Base-by-base conservation (phyloP, 2,888 invertebrate species). In the Hemaris fuciformis region DNA sequence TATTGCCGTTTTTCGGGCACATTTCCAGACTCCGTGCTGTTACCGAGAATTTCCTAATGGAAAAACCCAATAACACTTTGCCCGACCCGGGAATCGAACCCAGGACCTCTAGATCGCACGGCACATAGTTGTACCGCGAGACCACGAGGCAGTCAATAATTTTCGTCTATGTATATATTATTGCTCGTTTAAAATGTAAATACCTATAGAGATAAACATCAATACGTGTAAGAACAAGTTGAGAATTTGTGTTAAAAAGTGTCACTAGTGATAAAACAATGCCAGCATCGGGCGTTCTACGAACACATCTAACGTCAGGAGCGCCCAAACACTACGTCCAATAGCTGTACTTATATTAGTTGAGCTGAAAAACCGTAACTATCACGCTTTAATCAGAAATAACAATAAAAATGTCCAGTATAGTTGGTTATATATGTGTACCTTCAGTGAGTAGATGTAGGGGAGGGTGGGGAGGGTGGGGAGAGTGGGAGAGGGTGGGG, bases 201-300 rank as follows among this genome's bases (percentile, higher is more conserved):
- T 53, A 53, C 53, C 53, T 53, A 53, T 53, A 53, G 27, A 53
- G 53, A 53, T 31, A 27, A 53, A 53, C 27, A 53, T 53, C n/a
- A 46, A 53, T 15, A 25, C 31, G 53, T 31, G 18, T 27, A 53
- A 53, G 18, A 25, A 53, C 31, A 31, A 31, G 53, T 53, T 18
- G 53, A 31, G 53, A 53, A 27, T 31, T 31, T 18, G 18, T 53
- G 48, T 53, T 27, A 7, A 53, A 31, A 53, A 23, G 27, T 53
- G 2, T 53, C 27, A 27, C 31, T 53, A 27, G 18, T 31, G 53
- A 31, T 18, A 31, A 53, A 53, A 53, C 18, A 18, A 53, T 45
- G 22, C 3, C 2, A 22, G 18, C 23, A 13, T 22, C 13, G 22
- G 23, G 23, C 13, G 46, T 18, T 7, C 27, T 15, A 8, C 18